These are phyloP conservation scores for Leucophenga varia DNA, from an alignment of 1,140 invertebrate genomes.

Conservation along the genomic window DNA sequence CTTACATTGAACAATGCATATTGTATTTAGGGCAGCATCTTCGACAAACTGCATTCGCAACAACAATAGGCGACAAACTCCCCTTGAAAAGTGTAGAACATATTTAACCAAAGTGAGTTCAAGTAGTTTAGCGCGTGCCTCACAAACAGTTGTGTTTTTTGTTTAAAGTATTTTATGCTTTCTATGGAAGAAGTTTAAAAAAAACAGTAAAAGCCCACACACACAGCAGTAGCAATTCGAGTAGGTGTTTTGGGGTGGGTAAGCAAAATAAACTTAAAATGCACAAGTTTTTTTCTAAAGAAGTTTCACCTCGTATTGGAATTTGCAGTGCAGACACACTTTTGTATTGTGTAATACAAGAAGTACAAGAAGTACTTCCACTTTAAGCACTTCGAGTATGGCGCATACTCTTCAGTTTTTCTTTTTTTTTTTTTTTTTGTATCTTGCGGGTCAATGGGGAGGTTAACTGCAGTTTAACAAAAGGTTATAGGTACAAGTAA, in stretches of 20 bases:
- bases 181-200: too few relatives aligned
- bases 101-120: neutral
- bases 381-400: too few relatives aligned
- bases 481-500: neutral
- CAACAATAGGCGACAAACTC: too few relatives aligned
- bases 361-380: too few relatives aligned
- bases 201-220: slow-evolving; percentile 29
- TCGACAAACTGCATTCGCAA: too few relatives aligned
- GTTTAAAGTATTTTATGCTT: too few relatives aligned
- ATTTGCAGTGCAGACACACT: slow-evolving; percentile 47
- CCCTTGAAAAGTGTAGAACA: too few relatives aligned
- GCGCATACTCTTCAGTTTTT: too few relatives aligned
- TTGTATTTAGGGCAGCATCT: too few relatives aligned
- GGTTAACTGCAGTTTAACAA: neutral
- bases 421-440: slow-evolving; percentile 4
- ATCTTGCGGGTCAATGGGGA: slow-evolving; percentile 24
- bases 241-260: neutral
- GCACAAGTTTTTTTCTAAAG: slow-evolving; percentile 10
- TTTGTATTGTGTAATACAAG: too few relatives aligned
- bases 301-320: slow-evolving; percentile 49
- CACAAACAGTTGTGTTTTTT: neutral
- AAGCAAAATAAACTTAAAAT: slow-evolving; percentile 23
- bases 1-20: too few relatives aligned
- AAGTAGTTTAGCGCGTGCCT: slow-evolving; percentile 2
- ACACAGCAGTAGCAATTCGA: slow-evolving; percentile 22